phyloP scores from a whole-genome alignment of 2,113 vertebrate genomes.

The Zosterops japonicus region DNA sequence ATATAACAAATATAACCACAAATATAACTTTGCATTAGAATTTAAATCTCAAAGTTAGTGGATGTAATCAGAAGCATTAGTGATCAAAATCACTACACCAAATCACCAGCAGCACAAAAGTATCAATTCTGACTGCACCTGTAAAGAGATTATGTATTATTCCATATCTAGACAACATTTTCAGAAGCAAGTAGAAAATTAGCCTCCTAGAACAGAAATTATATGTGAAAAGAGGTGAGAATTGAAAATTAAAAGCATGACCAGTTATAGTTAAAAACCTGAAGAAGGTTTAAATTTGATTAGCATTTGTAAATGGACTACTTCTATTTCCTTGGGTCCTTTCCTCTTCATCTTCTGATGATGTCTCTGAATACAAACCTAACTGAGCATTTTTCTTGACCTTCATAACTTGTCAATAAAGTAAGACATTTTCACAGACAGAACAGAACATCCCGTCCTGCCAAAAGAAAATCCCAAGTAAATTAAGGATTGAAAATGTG shows the following conservation, averaged over 20 bases:
- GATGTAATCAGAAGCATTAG: not conserved
- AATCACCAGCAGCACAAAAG: not conserved
- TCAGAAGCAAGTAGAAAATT: not conserved
- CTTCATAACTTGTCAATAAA: conserved; percentile 55
- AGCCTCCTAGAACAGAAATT: not conserved
- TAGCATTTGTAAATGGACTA: not conserved
- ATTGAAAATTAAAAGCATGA: not conserved
- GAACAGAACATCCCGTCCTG: conserved; percentile 9
- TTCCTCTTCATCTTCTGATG: not conserved
- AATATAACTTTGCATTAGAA: not conserved
- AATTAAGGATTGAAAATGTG: conserved; percentile 44
- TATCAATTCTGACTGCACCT: not conserved
- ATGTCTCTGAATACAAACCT: not conserved
- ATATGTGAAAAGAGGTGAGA: not conserved
- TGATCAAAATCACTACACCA: not conserved
- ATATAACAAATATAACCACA: not conserved
- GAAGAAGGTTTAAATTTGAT: not conserved
- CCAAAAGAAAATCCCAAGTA: conserved; percentile 54
- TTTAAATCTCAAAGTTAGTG: not conserved
- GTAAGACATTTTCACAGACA: conserved; percentile 34
- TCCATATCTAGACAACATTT: not conserved
- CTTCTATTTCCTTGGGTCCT: not conserved
- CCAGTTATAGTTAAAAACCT: not conserved
- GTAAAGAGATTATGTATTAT: not conserved
- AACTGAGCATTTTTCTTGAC: conserved; percentile 16